These are phyloP conservation scores for Urechis unicinctus DNA, from an alignment of 2,888 invertebrate genomes.

Conservation along the genomic window DNA sequence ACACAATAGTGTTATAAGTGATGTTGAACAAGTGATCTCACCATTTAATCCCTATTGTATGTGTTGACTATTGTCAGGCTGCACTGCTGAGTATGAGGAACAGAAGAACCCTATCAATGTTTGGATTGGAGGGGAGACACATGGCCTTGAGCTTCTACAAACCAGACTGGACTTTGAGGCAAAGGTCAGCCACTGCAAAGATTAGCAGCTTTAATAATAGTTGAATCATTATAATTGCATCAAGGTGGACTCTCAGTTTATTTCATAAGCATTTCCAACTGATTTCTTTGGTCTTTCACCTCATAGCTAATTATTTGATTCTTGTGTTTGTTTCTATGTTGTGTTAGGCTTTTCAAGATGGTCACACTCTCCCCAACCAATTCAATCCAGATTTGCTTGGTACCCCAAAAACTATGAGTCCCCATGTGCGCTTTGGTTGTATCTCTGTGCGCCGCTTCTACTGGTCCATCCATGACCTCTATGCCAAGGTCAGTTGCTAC, in stretches of 20 bases:
- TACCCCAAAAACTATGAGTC: conserved; percentile 64
- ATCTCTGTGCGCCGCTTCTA: conserved; percentile 67
- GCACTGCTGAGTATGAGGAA: conserved; percentile 27
- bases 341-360: conserved; percentile 51
- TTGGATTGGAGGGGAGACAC: conserved; percentile 61
- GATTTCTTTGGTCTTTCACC: not conserved
- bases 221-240: too few relatives aligned
- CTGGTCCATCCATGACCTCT: conserved; percentile 65
- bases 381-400: conserved; percentile 63
- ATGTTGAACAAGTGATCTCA: too few relatives aligned
- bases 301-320: not conserved
- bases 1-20: too few relatives aligned
- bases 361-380: conserved; percentile 65
- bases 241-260: too few relatives aligned
- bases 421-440: conserved; percentile 67
- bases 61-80: conserved; percentile 22
- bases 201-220: not conserved
- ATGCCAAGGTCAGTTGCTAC: too few relatives aligned
- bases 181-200: conserved; percentile 22
- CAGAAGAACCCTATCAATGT: conserved; percentile 29
- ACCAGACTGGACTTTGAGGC: conserved; percentile 55
- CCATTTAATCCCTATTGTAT: too few relatives aligned
- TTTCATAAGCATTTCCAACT: too few relatives aligned
- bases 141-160: conserved; percentile 58
- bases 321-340: not conserved